These are phyloP conservation scores for Phylloscopus trochiloides DNA, from an alignment of 2,113 vertebrate genomes.

Conservation along the genomic window DNA sequence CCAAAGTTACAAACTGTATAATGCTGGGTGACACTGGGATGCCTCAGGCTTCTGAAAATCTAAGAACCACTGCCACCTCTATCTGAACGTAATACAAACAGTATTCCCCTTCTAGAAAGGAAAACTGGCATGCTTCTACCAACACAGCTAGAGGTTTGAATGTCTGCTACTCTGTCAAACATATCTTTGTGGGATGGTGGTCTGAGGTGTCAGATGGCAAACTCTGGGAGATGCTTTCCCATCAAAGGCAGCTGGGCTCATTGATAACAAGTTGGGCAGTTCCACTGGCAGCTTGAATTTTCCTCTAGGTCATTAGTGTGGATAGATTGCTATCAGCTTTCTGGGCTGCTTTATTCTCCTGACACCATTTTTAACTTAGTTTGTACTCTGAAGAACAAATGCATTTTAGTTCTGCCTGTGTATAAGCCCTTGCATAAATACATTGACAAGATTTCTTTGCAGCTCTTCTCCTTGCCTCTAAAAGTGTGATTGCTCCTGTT, in stretches of 20 bases:
- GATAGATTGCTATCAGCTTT: conserved; percentile 21
- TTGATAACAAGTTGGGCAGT: neutral
- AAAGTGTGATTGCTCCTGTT: neutral
- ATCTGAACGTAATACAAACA: neutral
- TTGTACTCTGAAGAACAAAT: conserved; percentile 2
- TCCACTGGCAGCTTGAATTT: neutral
- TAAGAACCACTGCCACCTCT: neutral
- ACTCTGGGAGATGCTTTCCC: neutral
- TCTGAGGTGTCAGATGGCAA: neutral
- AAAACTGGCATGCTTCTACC: neutral
- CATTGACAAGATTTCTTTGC: neutral
- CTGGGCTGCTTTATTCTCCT: neutral
- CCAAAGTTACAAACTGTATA: neutral
- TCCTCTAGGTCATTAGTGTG: neutral
- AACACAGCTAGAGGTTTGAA: neutral
- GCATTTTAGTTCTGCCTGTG: conserved; percentile 41
- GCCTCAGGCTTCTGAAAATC: neutral
- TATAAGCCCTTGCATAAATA: neutral
- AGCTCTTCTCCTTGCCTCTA: neutral
- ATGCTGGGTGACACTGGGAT: fast-evolving
- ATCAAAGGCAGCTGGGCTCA: neutral
- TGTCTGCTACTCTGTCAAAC: neutral
- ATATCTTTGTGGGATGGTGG: neutral
- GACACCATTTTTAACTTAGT: conserved; percentile 29
- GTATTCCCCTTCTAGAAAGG: neutral